Conservation (phyloP, 2,113 vertebrate genomes). For the Philantomba maxwellii region DNA sequence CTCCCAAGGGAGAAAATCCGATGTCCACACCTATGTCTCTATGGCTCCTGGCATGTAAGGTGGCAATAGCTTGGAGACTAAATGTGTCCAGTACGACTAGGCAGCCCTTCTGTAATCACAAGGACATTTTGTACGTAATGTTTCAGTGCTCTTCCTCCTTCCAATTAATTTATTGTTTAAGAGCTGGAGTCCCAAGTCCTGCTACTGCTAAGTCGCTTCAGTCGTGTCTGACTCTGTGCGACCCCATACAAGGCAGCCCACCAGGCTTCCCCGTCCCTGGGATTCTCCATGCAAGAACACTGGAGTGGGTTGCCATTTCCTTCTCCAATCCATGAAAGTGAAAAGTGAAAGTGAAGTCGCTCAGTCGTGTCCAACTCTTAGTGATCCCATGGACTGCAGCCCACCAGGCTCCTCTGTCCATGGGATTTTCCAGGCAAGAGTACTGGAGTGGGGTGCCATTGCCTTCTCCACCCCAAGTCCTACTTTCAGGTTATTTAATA, state of each 20-base stretch:
- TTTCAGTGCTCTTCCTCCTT: neutral
- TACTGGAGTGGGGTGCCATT: no score
- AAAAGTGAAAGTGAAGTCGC: no score
- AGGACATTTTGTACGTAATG: neutral
- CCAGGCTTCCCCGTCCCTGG: fast-evolving
- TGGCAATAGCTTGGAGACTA: neutral
- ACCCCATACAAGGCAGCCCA: no score
- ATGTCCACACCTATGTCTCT: neutral
- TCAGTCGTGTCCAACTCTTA: no score
- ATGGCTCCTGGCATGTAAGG: neutral
- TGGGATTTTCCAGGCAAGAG: no score
- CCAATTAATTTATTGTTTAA: neutral
- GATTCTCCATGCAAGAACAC: no score
- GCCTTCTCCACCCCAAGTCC: neutral
- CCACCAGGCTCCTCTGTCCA: no score
- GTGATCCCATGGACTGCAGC: no score
- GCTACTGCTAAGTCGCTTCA: no score
- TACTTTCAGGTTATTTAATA: neutral
- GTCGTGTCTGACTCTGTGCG: no score
- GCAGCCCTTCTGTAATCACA: neutral
- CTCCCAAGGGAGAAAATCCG: neutral
- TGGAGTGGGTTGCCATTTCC: no score
- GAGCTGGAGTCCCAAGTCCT: neutral
- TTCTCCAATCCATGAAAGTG: no score
- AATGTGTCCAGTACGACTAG: neutral